phyloP scores from a whole-genome alignment of 92 coral and sea anemone species.

The Galaxea fascicularis region DNA sequence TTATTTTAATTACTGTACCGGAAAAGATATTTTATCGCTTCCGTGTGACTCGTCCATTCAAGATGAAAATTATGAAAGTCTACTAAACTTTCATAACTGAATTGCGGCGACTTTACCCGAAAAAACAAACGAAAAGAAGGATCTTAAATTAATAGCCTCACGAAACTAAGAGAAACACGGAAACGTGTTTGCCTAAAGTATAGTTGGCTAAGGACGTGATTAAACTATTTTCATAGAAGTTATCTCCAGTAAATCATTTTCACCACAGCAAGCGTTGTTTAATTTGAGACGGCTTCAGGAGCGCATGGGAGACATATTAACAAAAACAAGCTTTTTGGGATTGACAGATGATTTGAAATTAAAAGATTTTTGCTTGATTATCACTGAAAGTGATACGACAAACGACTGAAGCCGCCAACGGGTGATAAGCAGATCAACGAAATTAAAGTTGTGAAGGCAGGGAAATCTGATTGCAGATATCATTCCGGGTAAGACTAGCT shows the following conservation, averaged over 20 bases:
- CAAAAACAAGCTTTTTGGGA: background rate
- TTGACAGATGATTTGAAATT: conserved; percentile 3
- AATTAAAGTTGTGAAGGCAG: background rate
- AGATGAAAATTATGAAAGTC: background rate
- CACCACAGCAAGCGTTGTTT: background rate
- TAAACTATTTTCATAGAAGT: background rate
- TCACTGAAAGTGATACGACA: conserved; percentile 11
- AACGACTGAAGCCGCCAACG: background rate
- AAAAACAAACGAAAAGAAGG: background rate
- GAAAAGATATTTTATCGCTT: conserved; percentile 17
- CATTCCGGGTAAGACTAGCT: background rate
- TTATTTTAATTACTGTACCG: conserved; percentile 35
- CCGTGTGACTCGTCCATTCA: conserved; percentile 3
- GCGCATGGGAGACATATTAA: background rate
- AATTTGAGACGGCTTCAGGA: background rate
- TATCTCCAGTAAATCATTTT: background rate
- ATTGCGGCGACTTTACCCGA: conserved; percentile 15
- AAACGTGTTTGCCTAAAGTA: background rate
- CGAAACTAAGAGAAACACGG: background rate
- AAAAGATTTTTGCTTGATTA: conserved; percentile 19
- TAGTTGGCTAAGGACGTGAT: background rate
- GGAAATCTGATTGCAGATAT: background rate
- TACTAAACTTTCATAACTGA: conserved; percentile 26
- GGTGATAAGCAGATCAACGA: background rate
- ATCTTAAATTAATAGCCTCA: background rate